Percentiles rank a stretch among this genome's conserved stretches.
These are phyloP conservation scores for Phalacrocorax aristotelis DNA, from an alignment of 2,113 vertebrate genomes.

Conservation along the genomic window DNA sequence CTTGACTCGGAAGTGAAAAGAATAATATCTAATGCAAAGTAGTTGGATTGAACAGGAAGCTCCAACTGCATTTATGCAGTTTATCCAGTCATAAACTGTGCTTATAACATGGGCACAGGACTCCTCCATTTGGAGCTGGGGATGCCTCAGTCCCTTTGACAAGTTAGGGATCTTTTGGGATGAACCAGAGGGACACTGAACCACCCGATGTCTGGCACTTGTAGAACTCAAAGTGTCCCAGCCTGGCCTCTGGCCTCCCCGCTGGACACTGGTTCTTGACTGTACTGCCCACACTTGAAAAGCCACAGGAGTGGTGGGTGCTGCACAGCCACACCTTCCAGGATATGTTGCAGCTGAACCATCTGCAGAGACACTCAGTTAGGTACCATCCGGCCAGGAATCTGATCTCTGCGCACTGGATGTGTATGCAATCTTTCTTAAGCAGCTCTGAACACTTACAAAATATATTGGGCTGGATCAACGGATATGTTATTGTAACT, in stretches of 20 bases:
- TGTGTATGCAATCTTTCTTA: neutral
- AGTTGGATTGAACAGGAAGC: neutral
- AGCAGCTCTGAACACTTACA: neutral
- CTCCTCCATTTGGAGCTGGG: neutral
- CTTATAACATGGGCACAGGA: neutral
- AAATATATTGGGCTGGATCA: neutral
- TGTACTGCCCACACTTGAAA: rapidly evolving
- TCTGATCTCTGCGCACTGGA: rapidly evolving
- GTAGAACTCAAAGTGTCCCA: neutral
- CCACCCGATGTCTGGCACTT: neutral
- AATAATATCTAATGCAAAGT: neutral
- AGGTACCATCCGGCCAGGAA: neutral
- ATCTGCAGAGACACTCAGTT: rapidly evolving
- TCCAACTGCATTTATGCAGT: neutral
- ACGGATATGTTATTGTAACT: neutral
- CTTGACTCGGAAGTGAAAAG: neutral
- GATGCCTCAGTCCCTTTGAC: neutral
- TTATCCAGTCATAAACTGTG: neutral
- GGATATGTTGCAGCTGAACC: neutral
- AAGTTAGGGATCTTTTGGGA: neutral
- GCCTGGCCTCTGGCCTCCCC: neutral
- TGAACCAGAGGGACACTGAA: neutral
- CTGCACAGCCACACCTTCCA: neutral
- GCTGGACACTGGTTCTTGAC: neutral
- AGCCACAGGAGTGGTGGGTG: rapidly evolving